These are phyloP conservation scores for Geococcyx californianus DNA, from an alignment of 2,113 vertebrate genomes.

Conservation along the genomic window DNA sequence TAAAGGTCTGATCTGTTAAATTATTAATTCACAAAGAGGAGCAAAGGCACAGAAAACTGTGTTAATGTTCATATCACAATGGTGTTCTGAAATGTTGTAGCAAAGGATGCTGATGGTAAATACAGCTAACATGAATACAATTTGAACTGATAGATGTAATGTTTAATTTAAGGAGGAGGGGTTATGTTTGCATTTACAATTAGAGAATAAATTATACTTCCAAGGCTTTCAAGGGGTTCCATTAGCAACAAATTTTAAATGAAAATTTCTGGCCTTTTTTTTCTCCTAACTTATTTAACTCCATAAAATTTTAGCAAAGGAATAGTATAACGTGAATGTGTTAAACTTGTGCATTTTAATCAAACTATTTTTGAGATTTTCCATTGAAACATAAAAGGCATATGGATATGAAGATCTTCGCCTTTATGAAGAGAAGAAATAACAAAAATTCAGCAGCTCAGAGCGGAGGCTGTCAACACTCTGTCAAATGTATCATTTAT, in stretches of 20 bases:
- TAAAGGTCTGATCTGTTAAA: neutral
- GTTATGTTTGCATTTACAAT: neutral
- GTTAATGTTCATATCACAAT: neutral
- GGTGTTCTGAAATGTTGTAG: neutral
- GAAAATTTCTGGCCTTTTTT: neutral
- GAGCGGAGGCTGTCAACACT: slow-evolving; percentile 30
- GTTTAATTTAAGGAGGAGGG: neutral
- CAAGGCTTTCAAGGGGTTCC: neutral
- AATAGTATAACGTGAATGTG: neutral
- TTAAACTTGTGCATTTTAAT: neutral
- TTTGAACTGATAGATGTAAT: neutral
- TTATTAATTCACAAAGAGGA: neutral
- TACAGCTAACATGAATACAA: neutral
- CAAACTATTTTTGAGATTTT: neutral
- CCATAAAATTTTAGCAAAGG: neutral
- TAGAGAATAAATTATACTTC: neutral
- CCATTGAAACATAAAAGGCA: slow-evolving; percentile 15
- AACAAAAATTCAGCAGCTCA: slow-evolving; percentile 4
- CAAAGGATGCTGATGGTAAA: neutral
- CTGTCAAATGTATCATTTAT: slow-evolving; percentile 34
- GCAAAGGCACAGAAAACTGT: neutral
- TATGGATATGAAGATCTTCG: slow-evolving; percentile 32
- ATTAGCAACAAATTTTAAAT: neutral
- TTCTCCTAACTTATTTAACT: neutral
- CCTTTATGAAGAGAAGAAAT: neutral